Evolutionary conservation across 2,797 vertebrate species (phyloP), one percentile per base, ranked within the genome.

Genomic region (Eurystomus glaucurus): DNA sequence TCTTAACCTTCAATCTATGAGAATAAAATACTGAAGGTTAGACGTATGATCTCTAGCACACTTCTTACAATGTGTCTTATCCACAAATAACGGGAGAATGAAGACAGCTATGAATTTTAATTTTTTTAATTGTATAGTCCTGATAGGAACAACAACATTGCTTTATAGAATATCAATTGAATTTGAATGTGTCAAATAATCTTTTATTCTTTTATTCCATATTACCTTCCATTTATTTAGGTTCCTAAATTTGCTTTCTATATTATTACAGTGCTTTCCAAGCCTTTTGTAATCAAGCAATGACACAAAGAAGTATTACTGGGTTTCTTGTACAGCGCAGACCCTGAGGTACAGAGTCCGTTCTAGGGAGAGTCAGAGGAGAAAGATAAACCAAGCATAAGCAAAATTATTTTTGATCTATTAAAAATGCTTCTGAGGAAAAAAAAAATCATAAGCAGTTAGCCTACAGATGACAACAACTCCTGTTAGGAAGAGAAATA

Each of bases 11-110:
- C 61, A 61, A 2, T 84, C 22, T 65, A 15, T 78, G 50, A 88
- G 45, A 88, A 65, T 55, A 71, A 68, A 84, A 72, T 76, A 68
- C 37, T 71, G 11, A 88, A 93, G 33, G 68, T 93, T 60, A 93
- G 15, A 37, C 25, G 35, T 54, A 10, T 23, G 46, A 84, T 61
- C 39, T 71, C 54, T 65, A 82, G 23, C 20, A 76, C 50, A 41
- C 23, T 71, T 78, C 45, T 76, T 65, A 33, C 10, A 3, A 2
- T 54, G 19, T 74, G 16, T 57, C 37, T 61, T 78, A 79, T 25
- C 43, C 39, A 23, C 29, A 82, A 72, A 54, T 76, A 90, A 55
- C 17, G 70, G 29, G 20, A 64, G 22, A 90, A 75, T 5, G 2
- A 84, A 75, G 65, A 69, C 50, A 48, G 10, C 3, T 39, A 19